Conservation (phyloP, 1,140 invertebrate genomes). For the Ceratosolen fusciceps region DNA sequence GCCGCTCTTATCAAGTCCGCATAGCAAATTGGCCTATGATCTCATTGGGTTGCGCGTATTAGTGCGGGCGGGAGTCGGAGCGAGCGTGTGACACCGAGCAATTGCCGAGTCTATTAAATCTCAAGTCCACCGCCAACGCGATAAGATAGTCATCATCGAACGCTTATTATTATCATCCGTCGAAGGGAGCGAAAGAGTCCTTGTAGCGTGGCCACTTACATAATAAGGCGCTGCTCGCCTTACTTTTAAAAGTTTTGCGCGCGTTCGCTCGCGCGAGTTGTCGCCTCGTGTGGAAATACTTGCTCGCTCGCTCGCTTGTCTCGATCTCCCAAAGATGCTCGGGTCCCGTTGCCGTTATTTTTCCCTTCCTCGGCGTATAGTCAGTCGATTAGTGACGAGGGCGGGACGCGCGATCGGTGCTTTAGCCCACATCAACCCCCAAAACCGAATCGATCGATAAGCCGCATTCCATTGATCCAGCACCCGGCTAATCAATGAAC, state of each 20-base stretch:
- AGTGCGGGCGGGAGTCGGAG: background rate
- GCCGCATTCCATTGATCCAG: no score
- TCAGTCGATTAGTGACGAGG: background rate
- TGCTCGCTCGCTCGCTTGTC: background rate
- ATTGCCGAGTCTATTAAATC: conserved; percentile 29
- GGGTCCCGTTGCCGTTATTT: background rate
- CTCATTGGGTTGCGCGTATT: conserved; percentile 8
- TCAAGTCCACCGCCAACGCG: conserved; percentile 29
- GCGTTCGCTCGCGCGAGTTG: background rate
- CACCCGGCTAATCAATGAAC: no score
- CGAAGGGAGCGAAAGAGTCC: conserved; percentile 20
- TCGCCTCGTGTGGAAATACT: background rate
- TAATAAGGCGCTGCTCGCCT: conserved; percentile 14
- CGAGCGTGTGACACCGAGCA: background rate
- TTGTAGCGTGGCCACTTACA: conserved; percentile 16
- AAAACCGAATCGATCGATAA: no score
- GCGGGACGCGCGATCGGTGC: background rate
- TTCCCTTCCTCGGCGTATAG: background rate
- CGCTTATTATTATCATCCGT: conserved; percentile 42
- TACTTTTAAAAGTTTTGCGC: conserved; percentile 28
- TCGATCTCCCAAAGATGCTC: background rate
- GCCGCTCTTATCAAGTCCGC: conserved; percentile 19
- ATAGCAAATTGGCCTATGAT: conserved; percentile 40
- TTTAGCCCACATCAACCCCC: no score
- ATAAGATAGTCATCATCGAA: conserved; percentile 46